Evolutionary conservation across 1,140 invertebrate genomes (phyloP), one percentile per base, ranked within the genome.

Genomic region (Plodia interpunctella): DNA sequence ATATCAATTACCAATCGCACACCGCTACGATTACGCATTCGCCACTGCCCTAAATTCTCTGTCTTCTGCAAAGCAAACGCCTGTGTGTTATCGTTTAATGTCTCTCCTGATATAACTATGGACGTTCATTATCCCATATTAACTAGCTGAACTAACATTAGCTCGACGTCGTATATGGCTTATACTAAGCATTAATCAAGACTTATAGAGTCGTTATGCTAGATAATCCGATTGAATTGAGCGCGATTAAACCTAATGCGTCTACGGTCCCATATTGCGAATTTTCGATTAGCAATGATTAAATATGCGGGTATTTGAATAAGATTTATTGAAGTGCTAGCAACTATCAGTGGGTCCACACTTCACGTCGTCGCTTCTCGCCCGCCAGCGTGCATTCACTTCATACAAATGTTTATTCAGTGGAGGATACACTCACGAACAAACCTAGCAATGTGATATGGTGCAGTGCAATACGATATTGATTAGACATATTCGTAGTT

Each of bases 341-440:
- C 38, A 6, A 44, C 60, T 76, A 77, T 77, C 72, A 67, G 65
- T 62, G 49, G 51, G 52, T 77, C 74, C 61, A 70, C 65, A 63
- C 65, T 72, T 63, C 64, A 49, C 59, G 66, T 63, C 52, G 44
- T 10, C 67, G 51, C 57, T 60, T 66, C 64, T 60, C 63, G 63
- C 59, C 30, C 6, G 30, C 30, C 11, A 32, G 1, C 30, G 30
- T 44, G 38, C 38, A 44, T 44, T 44, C 38, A 5, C 1, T n/a
- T 15, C 13, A 15, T 13, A 44, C 3, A 2, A 44, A 13, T 44
- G 15, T 44, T 44, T 44, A 17, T 44, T 44, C 38, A 44, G 38
- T 44, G 13, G n/a, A 15, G 38, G 38, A 44, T 15, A 44, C 38
- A 15, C 13, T 44, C 38, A 10, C 38, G 13, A 44, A 17, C 13